Evolutionary conservation across 2,113 vertebrate species (phyloP), one percentile per base, ranked within the genome.

Genomic region (Cyanistes caeruleus): DNA sequence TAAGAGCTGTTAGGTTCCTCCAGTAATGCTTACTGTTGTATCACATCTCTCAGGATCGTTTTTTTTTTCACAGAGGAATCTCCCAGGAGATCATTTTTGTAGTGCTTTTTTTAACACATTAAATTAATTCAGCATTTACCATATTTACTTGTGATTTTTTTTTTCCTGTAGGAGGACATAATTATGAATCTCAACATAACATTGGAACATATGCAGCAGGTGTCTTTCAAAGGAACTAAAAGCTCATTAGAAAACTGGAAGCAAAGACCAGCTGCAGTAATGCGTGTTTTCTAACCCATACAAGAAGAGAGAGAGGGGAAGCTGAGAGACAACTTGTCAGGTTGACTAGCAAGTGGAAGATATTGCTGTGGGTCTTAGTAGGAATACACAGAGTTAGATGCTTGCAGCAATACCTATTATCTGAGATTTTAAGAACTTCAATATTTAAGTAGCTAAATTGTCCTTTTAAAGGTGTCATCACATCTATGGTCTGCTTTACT

Each of bases 61-160:
- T 31, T 46, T 31, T 46, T 75, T 72, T 74, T 70, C 13, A 13
- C 6, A 46, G 11, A 6, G 13, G 6, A 41, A 33, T 64, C 41
- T 77, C 33, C 27, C 31, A 41, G 28, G 21, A 78, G 23, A 58
- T 37, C 2, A 28, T 46, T 85, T 79, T 44, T 49, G 10, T 79
- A 35, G 35, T 25, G 22, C 9, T 78, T 8, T 44, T 67, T 63
- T 12, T 4, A 37, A 58, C 4, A 20, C 0, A 1, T 48, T 35
- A 76, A 79, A 86, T 62, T 82, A 2, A 58, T 78, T 49, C 37
- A 58, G 43, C 24, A 52, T 92, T 79, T 68, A 67, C 65, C 41
- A 63, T 49, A 63, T 19, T 48, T 73, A 33, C 55, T 59, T 22
- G 31, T 37, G 10, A 13, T 25, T 0, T 33, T 69, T 68, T 68